A percentile compares a stretch with the other conserved stretches of the same genome.
Evolutionary conservation across 2,113 vertebrate species (phyloP).

Genomic region (Saccopteryx leptura): DNA sequence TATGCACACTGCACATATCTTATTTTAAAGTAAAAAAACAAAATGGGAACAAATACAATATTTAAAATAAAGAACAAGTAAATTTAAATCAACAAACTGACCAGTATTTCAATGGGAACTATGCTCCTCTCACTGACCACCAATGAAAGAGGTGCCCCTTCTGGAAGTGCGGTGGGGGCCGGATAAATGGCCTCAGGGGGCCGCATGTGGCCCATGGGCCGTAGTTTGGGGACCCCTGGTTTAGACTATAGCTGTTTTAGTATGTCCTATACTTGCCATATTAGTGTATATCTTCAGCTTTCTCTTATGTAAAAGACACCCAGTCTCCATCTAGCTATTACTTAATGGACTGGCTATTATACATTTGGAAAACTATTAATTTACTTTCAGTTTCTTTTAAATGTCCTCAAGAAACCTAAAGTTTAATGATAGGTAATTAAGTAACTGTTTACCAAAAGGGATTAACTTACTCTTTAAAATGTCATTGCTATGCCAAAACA

Average conservation of each 20-base stretch:
- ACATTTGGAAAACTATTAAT: background rate
- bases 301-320: background rate
- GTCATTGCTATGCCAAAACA: background rate
- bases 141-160: too few species aligned
- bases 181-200: too few species aligned
- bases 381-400: constrained; percentile 45
- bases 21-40: too few species aligned
- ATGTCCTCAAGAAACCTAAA: background rate
- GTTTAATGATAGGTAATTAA: constrained; percentile 37
- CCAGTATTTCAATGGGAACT: too few species aligned
- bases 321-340: background rate
- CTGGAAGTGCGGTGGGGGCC: too few species aligned
- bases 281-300: background rate
- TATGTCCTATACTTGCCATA: background rate
- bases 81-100: too few species aligned
- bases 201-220: too few species aligned
- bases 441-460: constrained; percentile 17
- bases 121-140: too few species aligned
- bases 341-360: background rate
- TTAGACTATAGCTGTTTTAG: background rate
- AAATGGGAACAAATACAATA: too few species aligned
- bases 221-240: too few species aligned
- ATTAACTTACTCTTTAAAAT: constrained; percentile 28
- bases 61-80: too few species aligned
- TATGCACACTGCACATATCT: too few species aligned